Base-by-base conservation (phyloP, 2,888 invertebrate species). In the Anaspis maculata region DNA sequence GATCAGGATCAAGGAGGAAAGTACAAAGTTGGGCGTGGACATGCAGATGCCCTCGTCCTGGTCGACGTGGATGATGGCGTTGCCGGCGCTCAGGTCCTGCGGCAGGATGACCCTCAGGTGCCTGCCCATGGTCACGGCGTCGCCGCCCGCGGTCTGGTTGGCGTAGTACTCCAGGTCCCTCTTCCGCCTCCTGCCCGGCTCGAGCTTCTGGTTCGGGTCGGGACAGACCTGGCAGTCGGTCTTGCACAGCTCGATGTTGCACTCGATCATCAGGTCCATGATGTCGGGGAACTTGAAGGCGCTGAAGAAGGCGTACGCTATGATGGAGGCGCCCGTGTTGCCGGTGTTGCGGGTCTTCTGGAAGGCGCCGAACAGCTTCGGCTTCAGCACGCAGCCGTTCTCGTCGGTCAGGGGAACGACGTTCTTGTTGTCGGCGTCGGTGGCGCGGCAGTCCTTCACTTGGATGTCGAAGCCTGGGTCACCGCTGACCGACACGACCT, bases 211-310 rank as follows among this genome's bases (percentile, higher is more conserved):
- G 49, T 71, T 62, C 16, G 74, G 72, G 42, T 75, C 74, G 0
- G 81, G 74, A 49, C 86, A 86, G 15, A 77, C 73, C 36, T 81
- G 80, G 52, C 87, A 87, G 47, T 82, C 78, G 9, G 78, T 79
- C 64, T 86, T 86, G 55, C 86, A 87, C 0, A 87, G 65, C 54
- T 86, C 86, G 0, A 87, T 80, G 42, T 85, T 84, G 51, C 87
- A 87, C 58, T 86, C 85, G 37, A 87, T 76, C 46, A 80, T 79
- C 28, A 87, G 66, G 49, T 87, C 86, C 81, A 85, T 85, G 27
- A 83, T 78, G 52, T 87, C 86, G 1, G 86, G 86, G 69, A 87
- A 87, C 62, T 86, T 86, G 64, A 83, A 83, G 0, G 83, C 84
- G 56, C 79, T 83, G 66, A 86, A 84, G 70, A 71, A 83, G 0